Conservation (phyloP, 2,797 vertebrate species). For the Heteromormyrus szaboi region DNA sequence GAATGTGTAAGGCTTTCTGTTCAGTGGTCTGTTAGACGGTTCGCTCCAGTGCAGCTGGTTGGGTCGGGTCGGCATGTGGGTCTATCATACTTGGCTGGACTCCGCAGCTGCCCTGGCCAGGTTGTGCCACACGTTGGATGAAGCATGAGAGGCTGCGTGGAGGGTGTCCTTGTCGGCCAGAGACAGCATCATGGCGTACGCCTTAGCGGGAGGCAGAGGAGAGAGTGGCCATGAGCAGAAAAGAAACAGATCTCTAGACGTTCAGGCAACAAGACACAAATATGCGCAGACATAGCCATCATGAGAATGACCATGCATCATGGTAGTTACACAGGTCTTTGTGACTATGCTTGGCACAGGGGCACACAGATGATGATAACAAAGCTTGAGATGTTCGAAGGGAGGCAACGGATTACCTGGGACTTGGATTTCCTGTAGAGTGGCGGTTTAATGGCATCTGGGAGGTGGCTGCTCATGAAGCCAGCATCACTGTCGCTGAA, state of each 20-base stretch:
- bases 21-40: constrained; percentile 81
- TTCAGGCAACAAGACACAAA: neutral
- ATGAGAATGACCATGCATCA: neutral
- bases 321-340: neutral
- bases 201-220: constrained; percentile 53
- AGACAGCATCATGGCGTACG: constrained; percentile 98
- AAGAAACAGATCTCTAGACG: neutral
- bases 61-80: constrained; percentile 31
- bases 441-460: constrained; percentile 86
- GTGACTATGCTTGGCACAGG: neutral
- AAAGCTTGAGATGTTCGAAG: neutral
- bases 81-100: constrained; percentile 93
- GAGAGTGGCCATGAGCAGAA: neutral
- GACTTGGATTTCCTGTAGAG: constrained; percentile 98
- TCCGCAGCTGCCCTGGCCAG: constrained; percentile 87
- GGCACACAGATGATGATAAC: neutral
- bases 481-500: constrained; percentile 77
- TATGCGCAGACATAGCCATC: neutral
- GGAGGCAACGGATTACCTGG: constrained; percentile 68
- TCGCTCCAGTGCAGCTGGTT: constrained; percentile 64
- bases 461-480: constrained; percentile 75
- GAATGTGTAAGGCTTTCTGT: constrained; percentile 86
- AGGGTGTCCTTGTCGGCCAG: constrained; percentile 93
- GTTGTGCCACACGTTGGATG: constrained; percentile 92
- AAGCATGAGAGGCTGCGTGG: constrained; percentile 74